Conservation (phyloP, 2,113 vertebrate species). For the Ctenodactylus gundi region DNA sequence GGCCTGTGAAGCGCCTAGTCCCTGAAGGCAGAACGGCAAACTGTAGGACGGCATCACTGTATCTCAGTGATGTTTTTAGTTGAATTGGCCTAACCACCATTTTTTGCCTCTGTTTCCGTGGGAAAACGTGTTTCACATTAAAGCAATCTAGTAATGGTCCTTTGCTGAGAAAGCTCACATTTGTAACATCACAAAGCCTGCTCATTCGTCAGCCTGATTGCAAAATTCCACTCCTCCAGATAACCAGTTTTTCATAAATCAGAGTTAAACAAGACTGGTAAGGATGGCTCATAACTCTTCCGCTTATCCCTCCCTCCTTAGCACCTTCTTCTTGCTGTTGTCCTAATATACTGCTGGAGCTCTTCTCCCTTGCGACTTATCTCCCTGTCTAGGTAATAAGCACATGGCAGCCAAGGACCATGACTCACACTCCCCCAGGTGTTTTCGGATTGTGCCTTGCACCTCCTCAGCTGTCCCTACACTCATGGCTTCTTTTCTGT, state of each 20-base stretch:
- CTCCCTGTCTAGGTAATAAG: not conserved
- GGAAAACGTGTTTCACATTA: slow-evolving; percentile 47
- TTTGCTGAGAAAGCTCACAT: slow-evolving; percentile 35
- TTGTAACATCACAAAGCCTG: slow-evolving; percentile 54
- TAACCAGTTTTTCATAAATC: slow-evolving; percentile 69
- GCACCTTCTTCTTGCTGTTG: not conserved
- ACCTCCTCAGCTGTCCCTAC: not conserved
- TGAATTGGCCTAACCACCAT: not conserved
- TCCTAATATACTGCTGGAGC: not conserved
- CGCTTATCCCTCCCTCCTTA: not conserved
- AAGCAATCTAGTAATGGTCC: slow-evolving; percentile 60
- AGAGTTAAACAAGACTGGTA: slow-evolving; percentile 30
- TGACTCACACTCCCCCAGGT: not conserved
- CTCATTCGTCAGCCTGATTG: slow-evolving; percentile 54
- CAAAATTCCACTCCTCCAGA: slow-evolving; percentile 29
- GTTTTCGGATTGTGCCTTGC: not conserved
- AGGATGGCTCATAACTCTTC: slow-evolving; percentile 40
- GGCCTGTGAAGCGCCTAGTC: not conserved
- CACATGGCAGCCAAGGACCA: not conserved
- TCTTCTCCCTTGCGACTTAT: slow-evolving; percentile 3
- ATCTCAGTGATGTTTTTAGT: slow-evolving; percentile 3
- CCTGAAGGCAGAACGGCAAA: not conserved
- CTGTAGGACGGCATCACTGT: not conserved
- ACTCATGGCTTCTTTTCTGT: not conserved
- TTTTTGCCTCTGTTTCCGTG: slow-evolving; percentile 34